Conservation (phyloP, 2,797 vertebrate species). For the Morelia viridis region DNA sequence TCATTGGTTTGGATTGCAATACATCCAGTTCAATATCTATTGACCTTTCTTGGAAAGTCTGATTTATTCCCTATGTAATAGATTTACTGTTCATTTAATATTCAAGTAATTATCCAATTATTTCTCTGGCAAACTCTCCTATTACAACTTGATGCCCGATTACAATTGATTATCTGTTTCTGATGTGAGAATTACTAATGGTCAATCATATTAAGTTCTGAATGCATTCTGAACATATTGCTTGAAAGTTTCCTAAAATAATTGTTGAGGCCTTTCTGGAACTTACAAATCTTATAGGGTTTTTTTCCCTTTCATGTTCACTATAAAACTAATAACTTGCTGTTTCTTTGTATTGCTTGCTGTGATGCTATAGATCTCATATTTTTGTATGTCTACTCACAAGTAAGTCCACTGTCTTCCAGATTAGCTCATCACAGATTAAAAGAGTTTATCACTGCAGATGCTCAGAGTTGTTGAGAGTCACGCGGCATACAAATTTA, state of each 20-base stretch:
- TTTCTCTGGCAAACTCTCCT: not conserved
- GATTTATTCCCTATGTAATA: not conserved
- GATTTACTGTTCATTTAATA: slow-evolving; percentile 2
- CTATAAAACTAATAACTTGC: not conserved
- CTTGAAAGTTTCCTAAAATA: not conserved
- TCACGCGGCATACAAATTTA: not conserved
- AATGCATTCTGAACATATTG: not conserved
- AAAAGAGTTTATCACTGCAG: not conserved
- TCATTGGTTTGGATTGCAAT: not conserved
- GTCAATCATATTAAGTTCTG: not conserved
- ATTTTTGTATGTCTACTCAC: not conserved
- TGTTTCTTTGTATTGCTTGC: not conserved
- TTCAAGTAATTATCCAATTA: slow-evolving; percentile 1
- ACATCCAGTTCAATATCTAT: not conserved
- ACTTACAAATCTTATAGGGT: not conserved
- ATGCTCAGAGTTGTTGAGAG: not conserved
- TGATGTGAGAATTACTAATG: not conserved
- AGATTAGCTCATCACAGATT: not conserved
- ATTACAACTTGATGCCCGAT: not conserved
- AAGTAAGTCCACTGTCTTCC: not conserved
- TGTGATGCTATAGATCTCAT: not conserved
- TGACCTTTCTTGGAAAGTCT: not conserved
- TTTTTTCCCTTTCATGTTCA: not conserved
- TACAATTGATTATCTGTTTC: not conserved
- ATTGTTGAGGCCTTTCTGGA: not conserved